phyloP scores from a whole-genome alignment of 2,888 invertebrate species.

The Eulithis testata region DNA sequence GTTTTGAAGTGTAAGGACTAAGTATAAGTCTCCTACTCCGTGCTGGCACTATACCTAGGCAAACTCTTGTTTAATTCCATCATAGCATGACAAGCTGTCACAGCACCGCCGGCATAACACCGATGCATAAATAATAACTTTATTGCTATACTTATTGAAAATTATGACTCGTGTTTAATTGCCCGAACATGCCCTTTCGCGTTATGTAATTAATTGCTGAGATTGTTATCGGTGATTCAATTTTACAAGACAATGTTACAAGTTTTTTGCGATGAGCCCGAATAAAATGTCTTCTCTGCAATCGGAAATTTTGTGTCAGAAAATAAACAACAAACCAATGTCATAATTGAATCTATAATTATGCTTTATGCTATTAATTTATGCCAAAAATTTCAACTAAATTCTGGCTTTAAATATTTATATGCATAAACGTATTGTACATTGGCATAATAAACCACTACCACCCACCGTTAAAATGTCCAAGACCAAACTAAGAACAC shows the following conservation, averaged over 20 bases:
- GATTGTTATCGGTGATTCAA: constrained; percentile 18
- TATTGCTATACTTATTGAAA: constrained; percentile 35
- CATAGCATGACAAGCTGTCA: constrained; percentile 31
- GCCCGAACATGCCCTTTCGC: constrained; percentile 29
- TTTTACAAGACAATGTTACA: background rate
- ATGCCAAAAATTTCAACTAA: too few species aligned
- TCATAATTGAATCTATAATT: too few species aligned
- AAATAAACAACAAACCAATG: too few species aligned
- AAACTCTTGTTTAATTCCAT: background rate
- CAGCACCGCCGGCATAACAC: constrained; percentile 25
- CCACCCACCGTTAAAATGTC: too few species aligned
- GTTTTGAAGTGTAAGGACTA: too few species aligned
- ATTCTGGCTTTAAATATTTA: too few species aligned
- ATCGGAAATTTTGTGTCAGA: too few species aligned
- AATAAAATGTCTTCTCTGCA: background rate
- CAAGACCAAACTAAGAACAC: too few species aligned
- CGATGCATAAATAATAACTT: constrained; percentile 33
- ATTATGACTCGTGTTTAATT: constrained; percentile 33
- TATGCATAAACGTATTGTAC: too few species aligned
- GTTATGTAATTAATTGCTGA: constrained; percentile 31
- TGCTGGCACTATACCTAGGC: background rate
- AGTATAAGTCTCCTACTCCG: too few species aligned
- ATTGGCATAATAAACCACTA: too few species aligned
- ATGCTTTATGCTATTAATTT: too few species aligned
- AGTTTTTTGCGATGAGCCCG: constrained; percentile 4